A percentile compares a stretch with the other conserved stretches of the same genome.
Evolutionary conservation across 2,113 vertebrate species (phyloP).

Genomic region (Genyomyrus donnyi): DNA sequence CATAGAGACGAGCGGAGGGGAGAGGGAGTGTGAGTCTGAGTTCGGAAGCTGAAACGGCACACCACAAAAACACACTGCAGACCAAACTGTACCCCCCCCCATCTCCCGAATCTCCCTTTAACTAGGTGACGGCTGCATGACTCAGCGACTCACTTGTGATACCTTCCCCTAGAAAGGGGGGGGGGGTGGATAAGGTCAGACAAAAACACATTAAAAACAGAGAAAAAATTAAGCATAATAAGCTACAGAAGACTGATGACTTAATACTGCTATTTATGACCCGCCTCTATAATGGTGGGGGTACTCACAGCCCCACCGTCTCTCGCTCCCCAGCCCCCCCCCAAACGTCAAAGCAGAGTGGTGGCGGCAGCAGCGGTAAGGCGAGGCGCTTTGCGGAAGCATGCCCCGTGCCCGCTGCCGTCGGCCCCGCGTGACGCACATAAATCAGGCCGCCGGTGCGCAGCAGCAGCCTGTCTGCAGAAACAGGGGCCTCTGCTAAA

Average conservation of each 20-base stretch:
- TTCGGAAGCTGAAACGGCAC: constrained; percentile 46
- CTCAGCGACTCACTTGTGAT: constrained; percentile 5
- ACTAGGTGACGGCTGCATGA: background rate
- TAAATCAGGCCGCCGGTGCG: background rate
- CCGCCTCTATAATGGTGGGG: background rate
- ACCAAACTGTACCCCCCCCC: constrained; percentile 29
- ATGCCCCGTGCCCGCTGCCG: background rate
- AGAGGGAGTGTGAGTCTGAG: background rate
- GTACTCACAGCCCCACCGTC: background rate
- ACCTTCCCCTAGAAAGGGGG: background rate
- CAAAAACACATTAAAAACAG: background rate
- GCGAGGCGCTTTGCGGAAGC: background rate
- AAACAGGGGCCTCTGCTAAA: background rate
- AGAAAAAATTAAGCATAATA: background rate
- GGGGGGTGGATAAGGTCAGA: background rate
- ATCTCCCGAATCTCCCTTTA: background rate
- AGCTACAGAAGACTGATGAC: background rate
- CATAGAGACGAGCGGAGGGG: constrained; percentile 52
- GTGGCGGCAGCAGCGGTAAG: background rate
- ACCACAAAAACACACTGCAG: constrained; percentile 50
- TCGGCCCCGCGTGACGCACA: background rate
- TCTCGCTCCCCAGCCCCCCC: background rate
- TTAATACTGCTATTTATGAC: background rate
- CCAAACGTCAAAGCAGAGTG: background rate
- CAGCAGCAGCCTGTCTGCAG: background rate